A percentile compares a stretch with the other conserved stretches of the same genome.
phyloP scores from a whole-genome alignment of 1,140 invertebrate species.

The Diorhabda sublineata region DNA sequence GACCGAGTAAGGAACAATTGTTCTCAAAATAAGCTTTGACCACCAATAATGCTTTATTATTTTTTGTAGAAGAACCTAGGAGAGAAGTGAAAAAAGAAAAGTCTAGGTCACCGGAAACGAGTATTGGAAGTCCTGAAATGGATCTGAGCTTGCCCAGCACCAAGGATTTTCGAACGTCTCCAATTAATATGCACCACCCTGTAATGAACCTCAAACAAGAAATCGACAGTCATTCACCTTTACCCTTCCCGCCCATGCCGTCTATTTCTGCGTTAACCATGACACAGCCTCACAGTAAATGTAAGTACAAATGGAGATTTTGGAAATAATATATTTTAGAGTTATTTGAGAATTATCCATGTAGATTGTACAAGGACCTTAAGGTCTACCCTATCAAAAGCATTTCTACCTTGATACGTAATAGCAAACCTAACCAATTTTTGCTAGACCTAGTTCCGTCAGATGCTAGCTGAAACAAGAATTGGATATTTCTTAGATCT shows the following conservation, averaged over 20 bases:
- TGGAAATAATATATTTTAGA: no score
- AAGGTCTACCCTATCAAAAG: no score
- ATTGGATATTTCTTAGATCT: no score
- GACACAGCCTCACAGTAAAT: conserved; percentile 73
- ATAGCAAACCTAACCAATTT: no score
- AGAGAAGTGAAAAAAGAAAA: conserved; percentile 27
- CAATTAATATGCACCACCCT: conserved; percentile 52
- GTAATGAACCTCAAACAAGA: conserved; percentile 49
- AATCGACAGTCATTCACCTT: conserved; percentile 54
- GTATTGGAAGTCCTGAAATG: conserved; percentile 48
- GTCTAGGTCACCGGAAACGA: conserved; percentile 43
- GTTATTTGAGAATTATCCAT: no score
- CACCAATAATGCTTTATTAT: neutral
- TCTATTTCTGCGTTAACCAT: conserved; percentile 69
- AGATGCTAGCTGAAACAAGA: no score
- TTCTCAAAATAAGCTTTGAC: no score
- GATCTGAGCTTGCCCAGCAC: conserved; percentile 46
- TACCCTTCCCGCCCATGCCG: conserved; percentile 63
- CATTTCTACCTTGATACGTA: no score
- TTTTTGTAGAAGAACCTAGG: conserved; percentile 29
- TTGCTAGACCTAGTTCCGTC: no score
- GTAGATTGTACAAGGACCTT: no score
- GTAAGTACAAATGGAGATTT: conserved; percentile 33
- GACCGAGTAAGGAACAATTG: conserved; percentile 20
- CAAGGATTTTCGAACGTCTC: conserved; percentile 47